phyloP scores from a whole-genome alignment of 1,140 invertebrate genomes.

The Neelides sp. region DNA sequence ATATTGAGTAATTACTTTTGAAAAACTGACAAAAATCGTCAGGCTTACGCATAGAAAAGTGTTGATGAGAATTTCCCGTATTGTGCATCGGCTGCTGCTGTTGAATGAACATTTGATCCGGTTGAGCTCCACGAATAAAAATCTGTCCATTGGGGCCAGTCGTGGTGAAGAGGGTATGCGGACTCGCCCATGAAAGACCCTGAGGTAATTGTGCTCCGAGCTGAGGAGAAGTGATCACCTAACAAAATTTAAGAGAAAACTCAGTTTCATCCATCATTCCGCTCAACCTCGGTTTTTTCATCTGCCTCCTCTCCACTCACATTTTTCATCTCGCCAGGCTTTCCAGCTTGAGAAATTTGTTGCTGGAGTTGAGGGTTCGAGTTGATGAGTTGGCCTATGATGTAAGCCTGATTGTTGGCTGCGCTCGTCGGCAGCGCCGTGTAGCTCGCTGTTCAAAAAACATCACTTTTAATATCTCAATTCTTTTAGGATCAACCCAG shows the following conservation, averaged over 20 bases:
- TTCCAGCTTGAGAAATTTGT: constrained; percentile 32
- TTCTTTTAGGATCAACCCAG: constrained; percentile 12
- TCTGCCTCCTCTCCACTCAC: too few species aligned
- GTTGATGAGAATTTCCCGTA: constrained; percentile 21
- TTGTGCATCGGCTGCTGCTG: constrained; percentile 48
- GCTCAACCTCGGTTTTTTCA: constrained; percentile 14
- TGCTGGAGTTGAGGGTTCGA: constrained; percentile 50
- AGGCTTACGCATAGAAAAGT: constrained; percentile 31
- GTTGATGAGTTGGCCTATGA: constrained; percentile 63
- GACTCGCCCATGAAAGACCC: constrained; percentile 46
- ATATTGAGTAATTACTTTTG: neutral
- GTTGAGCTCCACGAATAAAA: constrained; percentile 62
- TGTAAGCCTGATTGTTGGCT: constrained; percentile 51
- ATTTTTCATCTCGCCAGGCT: constrained; percentile 36
- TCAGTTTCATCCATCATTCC: too few species aligned
- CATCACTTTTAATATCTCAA: constrained; percentile 9
- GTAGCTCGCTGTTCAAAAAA: constrained; percentile 47
- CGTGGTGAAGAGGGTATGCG: constrained; percentile 47
- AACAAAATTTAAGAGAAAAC: constrained; percentile 4
- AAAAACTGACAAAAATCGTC: constrained; percentile 5
- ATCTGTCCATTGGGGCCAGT: constrained; percentile 62
- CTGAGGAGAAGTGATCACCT: constrained; percentile 25
- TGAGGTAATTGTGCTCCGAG: constrained; percentile 49
- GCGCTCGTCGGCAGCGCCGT: constrained; percentile 61
- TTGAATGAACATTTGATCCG: constrained; percentile 75